These are phyloP conservation scores for Hippopotamyrus pictus DNA, from an alignment of 2,797 vertebrate genomes.

Conservation along the genomic window DNA sequence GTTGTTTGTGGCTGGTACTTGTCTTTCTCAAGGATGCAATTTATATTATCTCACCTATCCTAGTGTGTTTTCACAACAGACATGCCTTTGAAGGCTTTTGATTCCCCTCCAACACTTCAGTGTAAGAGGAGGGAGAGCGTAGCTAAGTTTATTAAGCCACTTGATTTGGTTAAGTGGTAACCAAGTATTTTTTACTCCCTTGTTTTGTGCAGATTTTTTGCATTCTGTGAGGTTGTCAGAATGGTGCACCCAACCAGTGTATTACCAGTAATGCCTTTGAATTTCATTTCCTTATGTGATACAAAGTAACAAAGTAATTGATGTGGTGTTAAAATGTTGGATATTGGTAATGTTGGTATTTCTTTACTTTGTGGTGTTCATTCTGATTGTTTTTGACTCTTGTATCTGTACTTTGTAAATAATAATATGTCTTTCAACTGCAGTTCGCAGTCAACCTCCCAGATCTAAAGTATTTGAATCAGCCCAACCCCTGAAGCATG, in stretches of 20 bases:
- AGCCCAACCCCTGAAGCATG: background rate
- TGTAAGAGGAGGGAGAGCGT: constrained; percentile 32
- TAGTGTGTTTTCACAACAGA: constrained; percentile 61
- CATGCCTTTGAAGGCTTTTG: constrained; percentile 44
- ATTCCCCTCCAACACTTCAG: constrained; percentile 25
- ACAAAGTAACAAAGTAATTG: background rate
- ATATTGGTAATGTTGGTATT: background rate
- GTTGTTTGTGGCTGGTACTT: constrained; percentile 50
- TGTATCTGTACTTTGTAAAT: background rate
- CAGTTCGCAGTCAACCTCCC: background rate
- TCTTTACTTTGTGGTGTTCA: background rate
- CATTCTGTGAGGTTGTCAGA: background rate
- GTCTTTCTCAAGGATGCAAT: constrained; percentile 53
- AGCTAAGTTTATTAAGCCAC: constrained; percentile 54
- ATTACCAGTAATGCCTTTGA: background rate
- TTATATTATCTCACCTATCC: constrained; percentile 55
- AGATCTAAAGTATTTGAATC: background rate
- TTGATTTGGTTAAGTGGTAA: constrained; percentile 56
- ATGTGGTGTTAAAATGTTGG: background rate
- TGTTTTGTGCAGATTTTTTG: background rate
- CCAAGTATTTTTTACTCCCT: constrained; percentile 36
- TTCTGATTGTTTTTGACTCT: background rate
- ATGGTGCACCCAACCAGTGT: background rate
- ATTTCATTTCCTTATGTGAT: background rate
- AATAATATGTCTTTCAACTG: background rate